Evolutionary conservation across 2,113 vertebrate species (phyloP).

Genomic region (Microtus montanus): DNA sequence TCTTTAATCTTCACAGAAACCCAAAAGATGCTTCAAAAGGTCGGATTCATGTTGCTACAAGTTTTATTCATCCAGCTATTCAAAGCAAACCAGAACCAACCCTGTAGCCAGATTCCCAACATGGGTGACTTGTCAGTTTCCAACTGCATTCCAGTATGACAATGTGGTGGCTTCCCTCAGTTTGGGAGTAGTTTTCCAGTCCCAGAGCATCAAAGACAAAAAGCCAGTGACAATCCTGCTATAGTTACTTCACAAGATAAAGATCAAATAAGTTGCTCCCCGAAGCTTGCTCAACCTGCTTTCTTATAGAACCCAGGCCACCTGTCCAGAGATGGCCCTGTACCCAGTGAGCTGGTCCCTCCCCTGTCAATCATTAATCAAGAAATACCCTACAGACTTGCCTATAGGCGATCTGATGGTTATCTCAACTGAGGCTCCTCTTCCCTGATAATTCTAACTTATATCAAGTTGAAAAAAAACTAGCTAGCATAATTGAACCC

Average conservation of each 20-base stretch:
- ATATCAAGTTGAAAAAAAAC: neutral
- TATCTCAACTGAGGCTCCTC: neutral
- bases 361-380: neutral
- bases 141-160: neutral
- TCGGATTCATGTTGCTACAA: neutral
- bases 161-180: conserved; percentile 14
- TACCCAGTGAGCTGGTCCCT: neutral
- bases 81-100: conserved; percentile 2
- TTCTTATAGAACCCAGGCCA: neutral
- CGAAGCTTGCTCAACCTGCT: neutral
- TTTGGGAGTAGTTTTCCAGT: conserved; percentile 17
- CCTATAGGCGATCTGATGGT: neutral
- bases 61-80: neutral
- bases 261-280: neutral
- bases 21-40: neutral
- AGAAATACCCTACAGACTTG: neutral
- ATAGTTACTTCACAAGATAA: neutral
- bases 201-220: neutral
- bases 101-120: neutral
- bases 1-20: neutral
- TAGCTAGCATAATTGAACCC: neutral
- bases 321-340: neutral
- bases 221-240: neutral
- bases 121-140: neutral
- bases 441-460: neutral